phyloP scores from a whole-genome alignment of 64 coral and sea anemone species.

The Astreopora myriophthalma region DNA sequence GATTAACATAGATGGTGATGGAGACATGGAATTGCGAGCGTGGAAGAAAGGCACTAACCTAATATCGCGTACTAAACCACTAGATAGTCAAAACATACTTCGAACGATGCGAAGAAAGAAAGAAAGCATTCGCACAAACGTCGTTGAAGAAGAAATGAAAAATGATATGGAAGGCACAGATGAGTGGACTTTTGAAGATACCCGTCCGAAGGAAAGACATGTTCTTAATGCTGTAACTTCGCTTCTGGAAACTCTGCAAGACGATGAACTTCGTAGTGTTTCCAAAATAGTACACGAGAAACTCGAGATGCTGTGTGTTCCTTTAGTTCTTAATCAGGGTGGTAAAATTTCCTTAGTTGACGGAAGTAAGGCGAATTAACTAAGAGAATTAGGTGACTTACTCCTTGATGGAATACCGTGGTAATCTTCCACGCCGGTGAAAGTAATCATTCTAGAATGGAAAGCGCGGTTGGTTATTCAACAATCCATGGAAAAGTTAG shows the following conservation, averaged over 20 bases:
- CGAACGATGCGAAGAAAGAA: slow-evolving; percentile 48
- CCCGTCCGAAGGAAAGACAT: slow-evolving; percentile 69
- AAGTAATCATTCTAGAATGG: too few species aligned
- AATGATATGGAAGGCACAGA: slow-evolving; percentile 63
- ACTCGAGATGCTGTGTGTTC: slow-evolving; percentile 87
- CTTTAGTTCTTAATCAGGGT: slow-evolving; percentile 74
- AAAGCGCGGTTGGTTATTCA: too few species aligned
- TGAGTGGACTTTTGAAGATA: background rate
- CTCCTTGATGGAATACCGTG: background rate
- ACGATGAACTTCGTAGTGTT: slow-evolving; percentile 69
- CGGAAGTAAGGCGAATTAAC: slow-evolving; percentile 70
- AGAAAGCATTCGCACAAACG: slow-evolving; percentile 6
- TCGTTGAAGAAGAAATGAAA: slow-evolving; percentile 74
- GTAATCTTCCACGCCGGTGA: too few species aligned
- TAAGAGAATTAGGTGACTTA: background rate
- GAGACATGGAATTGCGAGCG: slow-evolving; percentile 57
- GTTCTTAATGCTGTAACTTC: slow-evolving; percentile 89
- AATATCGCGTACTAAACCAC: slow-evolving; percentile 31
- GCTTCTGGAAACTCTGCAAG: slow-evolving; percentile 47
- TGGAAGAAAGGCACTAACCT: slow-evolving; percentile 78
- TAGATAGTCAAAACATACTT: slow-evolving; percentile 34
- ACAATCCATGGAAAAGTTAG: too few species aligned
- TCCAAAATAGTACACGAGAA: slow-evolving; percentile 90
- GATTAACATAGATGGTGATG: slow-evolving; percentile 91
- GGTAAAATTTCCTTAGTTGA: slow-evolving; percentile 89